Conservation (phyloP, 2,888 invertebrate species). For the Mylabris sibirica region DNA sequence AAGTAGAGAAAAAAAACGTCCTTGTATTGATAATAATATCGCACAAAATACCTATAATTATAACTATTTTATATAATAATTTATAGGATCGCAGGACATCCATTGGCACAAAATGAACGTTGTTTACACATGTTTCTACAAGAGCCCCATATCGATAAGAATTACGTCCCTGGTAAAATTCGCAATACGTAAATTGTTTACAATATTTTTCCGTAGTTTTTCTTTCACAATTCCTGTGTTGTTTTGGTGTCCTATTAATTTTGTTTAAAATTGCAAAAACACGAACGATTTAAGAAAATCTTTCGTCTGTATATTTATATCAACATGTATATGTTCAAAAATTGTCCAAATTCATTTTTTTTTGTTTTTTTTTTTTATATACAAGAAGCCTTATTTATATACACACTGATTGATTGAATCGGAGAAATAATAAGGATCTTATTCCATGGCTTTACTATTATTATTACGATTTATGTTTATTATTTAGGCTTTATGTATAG, state of each 20-base stretch:
- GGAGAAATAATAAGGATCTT: neutral
- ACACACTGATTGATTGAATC: neutral
- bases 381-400: neutral
- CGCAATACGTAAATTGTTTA: slow-evolving; percentile 83
- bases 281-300: too few relatives aligned
- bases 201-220: neutral
- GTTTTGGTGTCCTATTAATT: too few relatives aligned
- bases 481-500: slow-evolving; percentile 29
- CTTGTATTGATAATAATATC: neutral
- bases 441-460: slow-evolving; percentile 4
- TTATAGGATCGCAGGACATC: slow-evolving; percentile 94
- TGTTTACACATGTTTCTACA: slow-evolving; percentile 99
- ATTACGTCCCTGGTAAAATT: slow-evolving; percentile 99
- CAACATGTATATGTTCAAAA: neutral
- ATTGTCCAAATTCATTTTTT: neutral
- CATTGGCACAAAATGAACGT: slow-evolving; percentile 97
- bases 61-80: slow-evolving; percentile 35
- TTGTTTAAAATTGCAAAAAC: neutral
- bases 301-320: neutral
- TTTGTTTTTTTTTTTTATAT: too few relatives aligned
- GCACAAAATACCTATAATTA: neutral
- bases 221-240: neutral
- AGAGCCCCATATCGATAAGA: slow-evolving; percentile 96
- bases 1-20: too few relatives aligned
- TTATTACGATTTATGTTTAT: slow-evolving; percentile 9